Evolutionary conservation across 2,888 invertebrate species (phyloP).

Genomic region (Tetramorium bicarinatum): DNA sequence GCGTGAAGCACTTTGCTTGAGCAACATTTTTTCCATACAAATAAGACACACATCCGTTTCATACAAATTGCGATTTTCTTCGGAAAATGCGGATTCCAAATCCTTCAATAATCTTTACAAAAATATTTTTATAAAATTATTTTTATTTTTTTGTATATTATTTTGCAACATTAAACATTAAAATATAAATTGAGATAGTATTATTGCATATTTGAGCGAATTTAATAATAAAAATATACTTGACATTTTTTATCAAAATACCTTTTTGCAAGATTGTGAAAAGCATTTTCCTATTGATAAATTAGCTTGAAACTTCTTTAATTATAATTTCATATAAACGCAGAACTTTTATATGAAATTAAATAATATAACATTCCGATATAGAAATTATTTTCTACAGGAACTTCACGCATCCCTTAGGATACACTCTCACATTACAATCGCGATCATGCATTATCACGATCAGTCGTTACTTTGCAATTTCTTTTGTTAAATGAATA

Average conservation of each 20-base stretch:
- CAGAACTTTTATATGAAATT: constrained; percentile 12
- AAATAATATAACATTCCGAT: constrained; percentile 15
- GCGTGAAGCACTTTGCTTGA: constrained; percentile 21
- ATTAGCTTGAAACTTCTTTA: background rate
- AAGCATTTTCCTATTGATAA: background rate
- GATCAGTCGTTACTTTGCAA: constrained; percentile 36
- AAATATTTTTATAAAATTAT: constrained; percentile 5
- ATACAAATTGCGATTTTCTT: background rate
- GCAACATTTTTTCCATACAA: constrained; percentile 7
- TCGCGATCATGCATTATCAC: background rate
- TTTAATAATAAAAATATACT: constrained; percentile 27
- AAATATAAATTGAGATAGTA: background rate
- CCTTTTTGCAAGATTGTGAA: background rate
- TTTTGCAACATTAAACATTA: constrained; percentile 6
- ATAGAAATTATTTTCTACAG: constrained; percentile 30
- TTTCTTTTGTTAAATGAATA: constrained; percentile 60
- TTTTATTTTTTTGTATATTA: background rate
- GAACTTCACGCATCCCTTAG: constrained; percentile 9
- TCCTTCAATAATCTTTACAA: background rate
- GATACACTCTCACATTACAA: constrained; percentile 13
- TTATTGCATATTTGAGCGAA: background rate
- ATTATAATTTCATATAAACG: constrained; percentile 27
- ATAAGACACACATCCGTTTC: background rate
- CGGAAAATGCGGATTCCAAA: background rate
- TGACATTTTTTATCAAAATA: constrained; percentile 8